Evolutionary conservation across 2,888 invertebrate genomes (phyloP).

Genomic region (Apotomis turbidana): DNA sequence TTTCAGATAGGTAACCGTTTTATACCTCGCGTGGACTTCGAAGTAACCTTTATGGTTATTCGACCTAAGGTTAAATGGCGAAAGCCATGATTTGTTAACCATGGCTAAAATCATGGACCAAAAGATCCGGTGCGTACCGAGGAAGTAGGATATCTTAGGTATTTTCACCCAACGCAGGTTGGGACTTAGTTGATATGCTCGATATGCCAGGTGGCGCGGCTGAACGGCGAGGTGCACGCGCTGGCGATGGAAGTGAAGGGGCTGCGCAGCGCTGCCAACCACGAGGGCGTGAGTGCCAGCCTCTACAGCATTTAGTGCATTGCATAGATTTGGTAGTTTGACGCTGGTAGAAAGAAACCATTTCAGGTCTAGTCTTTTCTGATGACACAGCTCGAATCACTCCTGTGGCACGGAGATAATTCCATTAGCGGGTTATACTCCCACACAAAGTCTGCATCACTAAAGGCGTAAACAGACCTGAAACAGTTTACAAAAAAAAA

Average conservation of each 20-base stretch:
- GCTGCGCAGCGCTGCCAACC: slow-evolving; percentile 63
- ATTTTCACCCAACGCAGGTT: slow-evolving; percentile 34
- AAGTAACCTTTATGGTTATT: no score
- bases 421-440: no score
- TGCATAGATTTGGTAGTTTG: slow-evolving; percentile 31
- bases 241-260: slow-evolving; percentile 86
- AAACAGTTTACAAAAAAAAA: no score
- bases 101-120: no score
- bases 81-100: no score
- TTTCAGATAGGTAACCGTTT: no score
- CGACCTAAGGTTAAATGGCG: no score
- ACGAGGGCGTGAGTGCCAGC: slow-evolving; percentile 75
- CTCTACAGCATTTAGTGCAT: slow-evolving; percentile 74
- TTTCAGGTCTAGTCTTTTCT: slow-evolving; percentile 1
- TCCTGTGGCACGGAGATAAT: no score
- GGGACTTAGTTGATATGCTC: slow-evolving; percentile 33
- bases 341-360: not conserved
- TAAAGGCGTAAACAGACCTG: no score
- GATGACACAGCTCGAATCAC: not conserved
- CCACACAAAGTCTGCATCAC: no score
- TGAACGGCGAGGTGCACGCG: slow-evolving; percentile 89
- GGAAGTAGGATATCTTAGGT: slow-evolving; percentile 18
- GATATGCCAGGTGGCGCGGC: slow-evolving; percentile 77
- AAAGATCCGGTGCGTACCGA: no score
- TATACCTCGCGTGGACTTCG: no score